These are phyloP conservation scores for Brachyptera putata DNA, from an alignment of 2,888 invertebrate species.

Conservation along the genomic window DNA sequence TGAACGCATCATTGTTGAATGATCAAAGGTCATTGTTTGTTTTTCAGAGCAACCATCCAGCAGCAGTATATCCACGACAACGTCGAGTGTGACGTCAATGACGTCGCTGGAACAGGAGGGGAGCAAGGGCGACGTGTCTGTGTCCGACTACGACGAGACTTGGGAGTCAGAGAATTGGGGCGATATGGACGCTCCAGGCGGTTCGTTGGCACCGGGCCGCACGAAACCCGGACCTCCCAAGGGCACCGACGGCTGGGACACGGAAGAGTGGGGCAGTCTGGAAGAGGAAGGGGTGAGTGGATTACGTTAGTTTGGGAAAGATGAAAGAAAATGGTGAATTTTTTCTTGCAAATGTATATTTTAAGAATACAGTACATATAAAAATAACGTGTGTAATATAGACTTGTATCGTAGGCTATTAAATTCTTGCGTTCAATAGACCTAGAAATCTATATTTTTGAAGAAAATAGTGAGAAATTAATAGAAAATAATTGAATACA, in stretches of 20 bases:
- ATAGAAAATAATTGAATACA: too few relatives aligned
- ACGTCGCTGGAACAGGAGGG: constrained; percentile 72
- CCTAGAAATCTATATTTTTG: too few relatives aligned
- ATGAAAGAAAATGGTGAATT: too few relatives aligned
- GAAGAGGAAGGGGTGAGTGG: constrained; percentile 67
- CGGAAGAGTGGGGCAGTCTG: constrained; percentile 81
- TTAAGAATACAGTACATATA: too few relatives aligned
- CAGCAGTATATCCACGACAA: constrained; percentile 77
- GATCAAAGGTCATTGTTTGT: too few relatives aligned
- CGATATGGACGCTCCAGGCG: constrained; percentile 62
- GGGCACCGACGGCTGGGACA: constrained; percentile 68
- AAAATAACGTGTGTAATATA: too few relatives aligned
- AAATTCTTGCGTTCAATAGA: too few relatives aligned
- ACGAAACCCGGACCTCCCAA: constrained; percentile 23
- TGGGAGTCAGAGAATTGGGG: constrained; percentile 91
- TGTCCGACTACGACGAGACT: constrained; percentile 80
- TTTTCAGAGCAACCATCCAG: constrained; percentile 68
- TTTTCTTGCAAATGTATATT: too few relatives aligned
- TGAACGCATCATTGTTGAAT: too few relatives aligned
- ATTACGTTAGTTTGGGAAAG: too few relatives aligned
- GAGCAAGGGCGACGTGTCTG: constrained; percentile 66
- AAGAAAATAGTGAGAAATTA: too few relatives aligned
- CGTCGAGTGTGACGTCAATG: constrained; percentile 85
- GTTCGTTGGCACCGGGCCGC: constrained; percentile 13
- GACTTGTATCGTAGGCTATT: too few relatives aligned